Base-by-base conservation (phyloP, 2,113 vertebrate species). In the Myotis lucifugus region DNA sequence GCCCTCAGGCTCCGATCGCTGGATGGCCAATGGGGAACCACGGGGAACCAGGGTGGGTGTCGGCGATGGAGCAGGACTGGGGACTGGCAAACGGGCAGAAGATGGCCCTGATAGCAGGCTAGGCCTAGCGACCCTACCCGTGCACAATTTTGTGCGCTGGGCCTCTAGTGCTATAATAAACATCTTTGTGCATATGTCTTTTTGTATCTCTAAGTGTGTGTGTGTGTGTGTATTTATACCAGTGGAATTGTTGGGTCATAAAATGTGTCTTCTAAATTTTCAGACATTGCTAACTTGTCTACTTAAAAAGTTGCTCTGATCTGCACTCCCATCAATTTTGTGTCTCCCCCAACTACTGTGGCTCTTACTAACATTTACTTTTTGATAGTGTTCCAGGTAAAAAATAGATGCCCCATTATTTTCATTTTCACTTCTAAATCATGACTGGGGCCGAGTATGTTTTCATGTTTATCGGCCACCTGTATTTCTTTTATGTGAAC, bases 391-490 rank as follows among this genome's bases (percentile, higher is more conserved):
- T 34, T 69, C 18, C 23, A 52, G 52, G 61, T 89, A 2, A 50
- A 76, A 91, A 82, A 13, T 27, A 34, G 46, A 29, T 21, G n/a
- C 21, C 59, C 32, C 6, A 3, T 79, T 34, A 40, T 74, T 78
- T 88, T 46, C 67, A 76, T 32, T 34, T 88, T 88, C 15, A 17
- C 91, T 52, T 86, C 76, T 67, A 6, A 87, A n/a, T 66, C 12
- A 32, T 69, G 46, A 56, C 8, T 52, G 37, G 82, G 21, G 4
- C 23, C 37, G 83, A 25, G 8, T 56, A 29, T 46, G 5, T 79
- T 59, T 66, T 88, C 73, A 82, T 70, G 9, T 82, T 61, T 34
- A 27, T 48, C 34, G 61, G 1, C 13, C 15, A 32, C 15, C 21
- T 66, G 6, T 64, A 21, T 72, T 48, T 95, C 27, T 76, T 46